phyloP scores from a whole-genome alignment of 2,113 vertebrate species.

The Anthoscopus minutus region DNA sequence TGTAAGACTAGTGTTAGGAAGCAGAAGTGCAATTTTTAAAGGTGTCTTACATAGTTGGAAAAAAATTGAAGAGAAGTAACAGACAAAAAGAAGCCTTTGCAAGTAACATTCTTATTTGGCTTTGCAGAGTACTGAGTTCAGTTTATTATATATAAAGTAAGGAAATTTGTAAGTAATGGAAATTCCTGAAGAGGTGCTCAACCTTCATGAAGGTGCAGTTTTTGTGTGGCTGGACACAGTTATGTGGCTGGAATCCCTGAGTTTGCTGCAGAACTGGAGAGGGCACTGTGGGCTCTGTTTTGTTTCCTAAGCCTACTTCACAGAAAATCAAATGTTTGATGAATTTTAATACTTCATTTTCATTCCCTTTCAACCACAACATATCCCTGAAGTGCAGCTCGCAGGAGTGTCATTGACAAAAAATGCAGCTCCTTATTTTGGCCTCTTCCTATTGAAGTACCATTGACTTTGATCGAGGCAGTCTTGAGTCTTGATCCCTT shows the following conservation, averaged over 20 bases:
- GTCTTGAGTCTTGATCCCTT: background rate
- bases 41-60: background rate
- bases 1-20: background rate
- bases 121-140: background rate
- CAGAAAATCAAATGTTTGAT: background rate
- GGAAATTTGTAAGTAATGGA: background rate
- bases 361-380: background rate
- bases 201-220: background rate
- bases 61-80: background rate
- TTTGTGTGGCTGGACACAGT: background rate
- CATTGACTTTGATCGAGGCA: background rate
- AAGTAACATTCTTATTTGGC: background rate
- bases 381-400: background rate
- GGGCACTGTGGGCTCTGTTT: constrained; percentile 57
- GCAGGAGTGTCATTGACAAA: background rate
- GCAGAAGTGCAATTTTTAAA: background rate
- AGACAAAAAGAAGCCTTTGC: background rate
- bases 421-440: background rate
- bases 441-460: background rate
- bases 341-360: background rate
- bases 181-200: background rate
- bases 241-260: background rate
- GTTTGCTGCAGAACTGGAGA: constrained; percentile 46
- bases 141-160: background rate
- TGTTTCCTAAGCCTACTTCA: background rate